Conservation (phyloP, 1,140 invertebrate species). For the Zaprionus gabonicus region DNA sequence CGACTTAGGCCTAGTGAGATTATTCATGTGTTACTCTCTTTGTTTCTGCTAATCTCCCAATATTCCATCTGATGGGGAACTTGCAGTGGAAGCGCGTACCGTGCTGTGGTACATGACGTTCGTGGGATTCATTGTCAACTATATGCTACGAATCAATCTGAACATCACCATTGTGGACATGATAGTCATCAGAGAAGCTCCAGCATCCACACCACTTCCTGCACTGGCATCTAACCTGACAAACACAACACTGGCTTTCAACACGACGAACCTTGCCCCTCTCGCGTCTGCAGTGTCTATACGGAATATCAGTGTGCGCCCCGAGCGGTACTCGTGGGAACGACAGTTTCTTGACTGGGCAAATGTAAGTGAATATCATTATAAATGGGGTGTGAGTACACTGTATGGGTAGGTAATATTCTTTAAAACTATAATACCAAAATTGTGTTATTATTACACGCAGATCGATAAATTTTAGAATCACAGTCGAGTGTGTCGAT, state of each 20-base stretch:
- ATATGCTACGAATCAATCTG: constrained; percentile 92
- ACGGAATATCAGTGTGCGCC: constrained; percentile 15
- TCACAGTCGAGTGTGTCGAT: too few relatives aligned
- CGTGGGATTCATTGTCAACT: constrained; percentile 90
- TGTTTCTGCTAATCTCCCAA: not conserved
- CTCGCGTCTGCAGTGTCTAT: constrained; percentile 6
- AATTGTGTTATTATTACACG: too few relatives aligned
- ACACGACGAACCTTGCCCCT: constrained; percentile 31
- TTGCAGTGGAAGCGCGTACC: constrained; percentile 80
- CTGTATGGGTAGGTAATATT: too few relatives aligned
- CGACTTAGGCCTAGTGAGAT: not conserved
- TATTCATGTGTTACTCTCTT: not conserved
- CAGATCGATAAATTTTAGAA: too few relatives aligned
- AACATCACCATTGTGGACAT: constrained; percentile 95
- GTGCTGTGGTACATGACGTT: constrained; percentile 89
- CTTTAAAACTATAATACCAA: too few relatives aligned
- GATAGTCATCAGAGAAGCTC: constrained; percentile 85
- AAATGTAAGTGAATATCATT: constrained; percentile 55
- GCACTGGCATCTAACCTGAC: not conserved
- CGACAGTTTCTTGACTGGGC: constrained; percentile 68
- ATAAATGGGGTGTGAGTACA: too few relatives aligned
- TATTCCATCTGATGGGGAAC: not conserved
- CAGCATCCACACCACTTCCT: constrained; percentile 5
- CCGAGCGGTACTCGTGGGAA: constrained; percentile 64
- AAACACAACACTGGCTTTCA: constrained; percentile 57